Percentiles rank a stretch among this genome's conserved stretches.
Evolutionary conservation across 2,888 invertebrate genomes (phyloP).

Genomic region (Nesidiocoris tenuis): DNA sequence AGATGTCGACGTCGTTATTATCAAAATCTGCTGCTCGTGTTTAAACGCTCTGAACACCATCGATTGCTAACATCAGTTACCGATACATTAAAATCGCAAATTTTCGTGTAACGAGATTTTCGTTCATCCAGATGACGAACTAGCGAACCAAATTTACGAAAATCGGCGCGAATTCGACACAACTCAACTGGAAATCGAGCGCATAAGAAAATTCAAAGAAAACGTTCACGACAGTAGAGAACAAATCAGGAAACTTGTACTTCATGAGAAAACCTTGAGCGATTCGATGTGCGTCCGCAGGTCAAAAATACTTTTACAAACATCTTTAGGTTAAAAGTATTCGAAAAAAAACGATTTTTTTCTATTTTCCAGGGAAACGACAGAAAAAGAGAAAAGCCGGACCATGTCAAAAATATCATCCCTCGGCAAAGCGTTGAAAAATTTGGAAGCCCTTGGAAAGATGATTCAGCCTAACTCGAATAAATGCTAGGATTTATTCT

Average conservation of each 20-base stretch:
- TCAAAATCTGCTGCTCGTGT: not conserved
- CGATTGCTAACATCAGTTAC: no score
- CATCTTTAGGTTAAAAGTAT: no score
- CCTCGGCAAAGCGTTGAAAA: slow-evolving; percentile 2
- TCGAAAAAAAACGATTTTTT: not conserved
- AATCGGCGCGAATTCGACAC: not conserved
- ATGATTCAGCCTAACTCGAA: not conserved
- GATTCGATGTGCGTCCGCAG: not conserved
- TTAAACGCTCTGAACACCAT: no score
- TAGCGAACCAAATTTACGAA: not conserved
- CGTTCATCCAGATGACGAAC: not conserved
- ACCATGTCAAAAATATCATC: not conserved
- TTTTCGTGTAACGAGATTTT: no score
- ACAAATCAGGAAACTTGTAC: not conserved
- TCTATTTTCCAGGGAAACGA: slow-evolving; percentile 1
- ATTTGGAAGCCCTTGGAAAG: slow-evolving; percentile 9
- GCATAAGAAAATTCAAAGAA: not conserved
- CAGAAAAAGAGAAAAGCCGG: slow-evolving; percentile 6
- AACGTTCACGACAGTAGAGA: slow-evolving; percentile 8
- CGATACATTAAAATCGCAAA: no score
- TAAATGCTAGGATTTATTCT: no score
- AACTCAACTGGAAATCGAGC: slow-evolving; percentile 10
- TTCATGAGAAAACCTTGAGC: not conserved
- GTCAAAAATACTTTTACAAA: no score
- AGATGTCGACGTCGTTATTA: no score